Evolutionary conservation across 2,797 vertebrate species (phyloP), one percentile per base, ranked within the genome.

Genomic region (Sebastolobus alascanus): DNA sequence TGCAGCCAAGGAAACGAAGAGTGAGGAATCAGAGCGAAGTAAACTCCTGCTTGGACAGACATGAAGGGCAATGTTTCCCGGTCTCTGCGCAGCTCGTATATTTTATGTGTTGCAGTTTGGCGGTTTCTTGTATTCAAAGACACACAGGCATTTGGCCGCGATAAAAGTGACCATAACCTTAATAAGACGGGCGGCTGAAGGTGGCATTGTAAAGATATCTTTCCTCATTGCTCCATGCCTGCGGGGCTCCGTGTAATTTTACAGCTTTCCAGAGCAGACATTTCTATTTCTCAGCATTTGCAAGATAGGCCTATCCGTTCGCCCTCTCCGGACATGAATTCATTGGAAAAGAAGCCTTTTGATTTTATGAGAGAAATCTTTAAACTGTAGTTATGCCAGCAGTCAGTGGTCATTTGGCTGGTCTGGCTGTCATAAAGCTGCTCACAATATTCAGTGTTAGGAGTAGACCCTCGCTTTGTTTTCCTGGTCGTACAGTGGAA

Each of bases 101-200:
- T 76, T 90, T 92, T 83, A 80, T 74, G 68, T 16, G 16, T 84
- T 6, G 72, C 69, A 58, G 84, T 75, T 75, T 60, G 61, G 40
- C 25, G 71, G 68, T 54, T 74, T 80, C 77, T 88, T 77, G 63
- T 73, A 79, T 90, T 91, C 87, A 84, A 89, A 92, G 86, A 61
- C 78, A 68, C 54, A 56, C 68, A 50, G 79, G 59, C 84, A 73
- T 88, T 86, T 69, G 68, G 72, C 71, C 8, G 54, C 59, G 65
- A 91, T 91, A 84, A 93, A 93, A 87, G 35, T 75, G 86, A 73
- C 87, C 89, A 27, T 89, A 80, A 86, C 80, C 68, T 88, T 90
- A 89, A 90, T 89, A 84, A 79, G 80, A 70, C 37, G 25, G 25
- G 79, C 63, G 18, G 87, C 87, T 79, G 88, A 90, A 87, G 88